Percentiles rank a stretch among this genome's conserved stretches.
Evolutionary conservation across 2,113 vertebrate species (phyloP).

Genomic region (Passer domesticus): DNA sequence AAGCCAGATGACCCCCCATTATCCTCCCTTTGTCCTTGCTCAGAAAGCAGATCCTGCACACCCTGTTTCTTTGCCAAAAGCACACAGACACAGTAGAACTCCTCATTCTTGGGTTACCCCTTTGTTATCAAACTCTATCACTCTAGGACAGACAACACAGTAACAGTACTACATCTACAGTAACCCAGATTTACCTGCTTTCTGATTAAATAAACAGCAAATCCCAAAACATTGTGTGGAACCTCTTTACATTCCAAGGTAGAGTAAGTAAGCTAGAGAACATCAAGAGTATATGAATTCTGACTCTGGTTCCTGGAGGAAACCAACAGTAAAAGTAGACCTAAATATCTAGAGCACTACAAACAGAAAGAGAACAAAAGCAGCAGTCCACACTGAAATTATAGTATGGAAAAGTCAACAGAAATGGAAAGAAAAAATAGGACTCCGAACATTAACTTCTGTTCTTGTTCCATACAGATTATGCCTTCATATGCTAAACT

Average conservation of each 20-base stretch:
- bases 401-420: neutral
- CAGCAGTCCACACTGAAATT: neutral
- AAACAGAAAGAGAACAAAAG: neutral
- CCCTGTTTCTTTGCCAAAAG: neutral
- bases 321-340: neutral
- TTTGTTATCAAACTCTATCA: neutral
- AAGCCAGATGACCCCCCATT: neutral
- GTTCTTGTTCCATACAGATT: fast-evolving
- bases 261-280: neutral
- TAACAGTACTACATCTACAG: neutral
- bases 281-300: neutral
- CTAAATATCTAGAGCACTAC: neutral
- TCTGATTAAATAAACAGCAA: neutral
- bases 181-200: neutral
- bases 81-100: neutral
- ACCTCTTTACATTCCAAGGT: neutral
- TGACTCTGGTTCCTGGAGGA: neutral
- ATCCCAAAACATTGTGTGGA: neutral
- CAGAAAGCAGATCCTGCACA: neutral
- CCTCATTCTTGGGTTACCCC: neutral
- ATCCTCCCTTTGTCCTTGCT: neutral
- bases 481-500: neutral
- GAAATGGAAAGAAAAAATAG: neutral
- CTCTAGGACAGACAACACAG: neutral
- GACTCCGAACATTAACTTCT: neutral